phyloP scores from a whole-genome alignment of 2,113 vertebrate species.

The Narcine bancroftii region DNA sequence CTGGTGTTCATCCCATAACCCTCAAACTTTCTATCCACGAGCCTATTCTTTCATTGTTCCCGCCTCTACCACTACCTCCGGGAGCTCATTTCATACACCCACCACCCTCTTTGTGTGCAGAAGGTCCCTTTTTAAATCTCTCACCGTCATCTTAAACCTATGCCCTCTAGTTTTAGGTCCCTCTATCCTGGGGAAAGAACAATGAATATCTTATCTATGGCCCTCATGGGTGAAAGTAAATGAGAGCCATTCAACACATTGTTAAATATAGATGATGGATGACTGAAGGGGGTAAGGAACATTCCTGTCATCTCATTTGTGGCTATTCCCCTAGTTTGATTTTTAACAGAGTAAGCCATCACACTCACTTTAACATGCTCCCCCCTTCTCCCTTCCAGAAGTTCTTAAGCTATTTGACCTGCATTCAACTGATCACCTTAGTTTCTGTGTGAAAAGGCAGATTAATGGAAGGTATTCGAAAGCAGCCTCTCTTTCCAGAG shows the following conservation, averaged over 20 bases:
- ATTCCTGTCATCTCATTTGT: background rate
- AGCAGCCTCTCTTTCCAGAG: background rate
- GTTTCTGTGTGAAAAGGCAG: background rate
- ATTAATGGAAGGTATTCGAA: background rate
- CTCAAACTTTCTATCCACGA: no score
- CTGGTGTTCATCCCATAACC: no score
- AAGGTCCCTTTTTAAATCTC: no score
- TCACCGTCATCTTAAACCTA: no score
- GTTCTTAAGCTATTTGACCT: slow-evolving; percentile 6
- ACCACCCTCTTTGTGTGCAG: no score
- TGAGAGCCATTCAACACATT: background rate
- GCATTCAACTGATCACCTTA: slow-evolving; percentile 13
- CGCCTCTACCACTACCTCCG: no score
- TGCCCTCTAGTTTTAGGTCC: no score
- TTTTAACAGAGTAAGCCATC: background rate
- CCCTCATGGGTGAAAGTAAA: no score
- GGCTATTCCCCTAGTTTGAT: background rate
- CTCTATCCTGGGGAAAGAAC: no score
- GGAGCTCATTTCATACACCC: no score
- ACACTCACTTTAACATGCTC: background rate
- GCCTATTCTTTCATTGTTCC: no score
- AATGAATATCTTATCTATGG: no score
- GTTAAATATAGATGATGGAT: background rate
- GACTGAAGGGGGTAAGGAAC: background rate
- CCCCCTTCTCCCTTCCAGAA: background rate